Conservation (phyloP, 2,113 vertebrate species). For the Pongo abelii region DNA sequence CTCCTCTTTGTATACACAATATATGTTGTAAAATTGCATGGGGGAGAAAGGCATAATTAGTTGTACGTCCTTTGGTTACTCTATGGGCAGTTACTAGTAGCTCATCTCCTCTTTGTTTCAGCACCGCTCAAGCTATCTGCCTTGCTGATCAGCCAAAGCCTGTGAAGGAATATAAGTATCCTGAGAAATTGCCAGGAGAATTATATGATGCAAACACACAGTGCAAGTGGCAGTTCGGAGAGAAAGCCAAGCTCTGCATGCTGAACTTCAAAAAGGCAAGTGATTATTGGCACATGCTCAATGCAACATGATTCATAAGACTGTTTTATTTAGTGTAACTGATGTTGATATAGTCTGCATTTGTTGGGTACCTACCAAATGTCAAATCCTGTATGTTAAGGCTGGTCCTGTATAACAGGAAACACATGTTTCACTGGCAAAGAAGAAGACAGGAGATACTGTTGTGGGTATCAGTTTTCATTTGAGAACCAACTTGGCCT, state of each 20-base stretch:
- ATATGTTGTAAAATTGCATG: background rate
- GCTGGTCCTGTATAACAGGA: conserved; percentile 53
- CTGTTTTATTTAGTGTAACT: background rate
- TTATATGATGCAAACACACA: conserved; percentile 92
- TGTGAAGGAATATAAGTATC: conserved; percentile 89
- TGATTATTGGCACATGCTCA: background rate
- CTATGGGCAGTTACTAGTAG: background rate
- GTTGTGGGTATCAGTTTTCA: conserved; percentile 58
- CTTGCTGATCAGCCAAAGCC: conserved; percentile 90
- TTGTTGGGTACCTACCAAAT: conserved; percentile 71
- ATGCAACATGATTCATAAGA: background rate
- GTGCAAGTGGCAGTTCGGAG: conserved; percentile 96
- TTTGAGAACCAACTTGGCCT: background rate
- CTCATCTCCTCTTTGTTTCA: conserved; percentile 64
- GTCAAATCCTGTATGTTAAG: conserved; percentile 43
- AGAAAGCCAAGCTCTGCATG: conserved; percentile 93
- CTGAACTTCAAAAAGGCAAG: conserved; percentile 93
- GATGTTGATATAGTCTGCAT: conserved; percentile 54
- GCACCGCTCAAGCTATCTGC: conserved; percentile 90
- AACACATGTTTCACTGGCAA: conserved; percentile 68
- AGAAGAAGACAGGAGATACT: background rate
- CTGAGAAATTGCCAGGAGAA: conserved; percentile 91
- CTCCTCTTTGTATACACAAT: background rate
- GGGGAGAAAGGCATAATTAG: background rate
- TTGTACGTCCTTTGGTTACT: rapidly evolving